Evolutionary conservation across 2,888 invertebrate genomes (phyloP).

Genomic region (Lithosia quadra): DNA sequence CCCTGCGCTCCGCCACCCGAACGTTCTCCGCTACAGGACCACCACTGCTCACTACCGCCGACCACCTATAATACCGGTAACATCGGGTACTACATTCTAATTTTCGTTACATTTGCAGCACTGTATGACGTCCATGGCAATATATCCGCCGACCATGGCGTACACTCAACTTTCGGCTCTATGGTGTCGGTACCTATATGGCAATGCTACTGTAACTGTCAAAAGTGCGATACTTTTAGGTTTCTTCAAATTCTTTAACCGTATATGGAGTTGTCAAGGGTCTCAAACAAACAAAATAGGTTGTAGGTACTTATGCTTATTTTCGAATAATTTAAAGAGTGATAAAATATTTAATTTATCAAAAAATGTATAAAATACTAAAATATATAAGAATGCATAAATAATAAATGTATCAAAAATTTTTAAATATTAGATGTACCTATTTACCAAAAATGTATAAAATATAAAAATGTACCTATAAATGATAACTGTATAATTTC

Average conservation of each 20-base stretch:
- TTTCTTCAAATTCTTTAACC: slow-evolving; percentile 64
- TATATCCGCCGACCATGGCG: slow-evolving; percentile 24
- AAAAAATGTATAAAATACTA: too few species aligned
- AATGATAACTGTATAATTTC: too few species aligned
- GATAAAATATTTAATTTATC: background rate
- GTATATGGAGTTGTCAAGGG: slow-evolving; percentile 55
- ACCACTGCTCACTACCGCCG: slow-evolving; percentile 54
- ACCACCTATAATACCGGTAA: slow-evolving; percentile 64
- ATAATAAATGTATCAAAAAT: too few species aligned
- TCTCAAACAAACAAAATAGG: slow-evolving; percentile 30
- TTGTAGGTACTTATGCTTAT: background rate
- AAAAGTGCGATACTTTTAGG: slow-evolving; percentile 66
- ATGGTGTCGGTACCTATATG: slow-evolving; percentile 64
- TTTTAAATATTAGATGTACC: too few species aligned
- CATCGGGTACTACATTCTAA: slow-evolving; percentile 54
- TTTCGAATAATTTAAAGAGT: background rate
- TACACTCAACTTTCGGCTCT: slow-evolving; percentile 57
- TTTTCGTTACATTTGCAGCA: slow-evolving; percentile 59
- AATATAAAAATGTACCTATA: background rate
- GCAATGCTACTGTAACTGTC: slow-evolving; percentile 72
- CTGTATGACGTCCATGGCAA: slow-evolving; percentile 60
- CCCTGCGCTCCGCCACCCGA: slow-evolving; percentile 69
- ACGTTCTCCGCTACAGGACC: slow-evolving; percentile 55
- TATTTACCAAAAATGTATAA: too few species aligned
- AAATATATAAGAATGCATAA: too few species aligned